Conservation (phyloP, 2,113 vertebrate genomes). For the Dromaius novaehollandiae region DNA sequence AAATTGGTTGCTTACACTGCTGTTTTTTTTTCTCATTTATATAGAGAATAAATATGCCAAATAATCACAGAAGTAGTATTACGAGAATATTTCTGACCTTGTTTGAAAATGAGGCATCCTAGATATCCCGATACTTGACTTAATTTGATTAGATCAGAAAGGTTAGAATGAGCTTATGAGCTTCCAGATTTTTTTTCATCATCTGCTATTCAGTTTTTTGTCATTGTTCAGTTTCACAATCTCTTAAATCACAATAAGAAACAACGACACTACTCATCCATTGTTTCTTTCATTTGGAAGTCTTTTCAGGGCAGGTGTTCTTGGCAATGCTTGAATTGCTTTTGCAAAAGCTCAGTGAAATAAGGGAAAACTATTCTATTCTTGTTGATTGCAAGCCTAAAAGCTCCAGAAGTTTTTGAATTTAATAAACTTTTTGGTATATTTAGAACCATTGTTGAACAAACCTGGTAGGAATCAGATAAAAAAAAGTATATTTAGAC, state of each 20-base stretch:
- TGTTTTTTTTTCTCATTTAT: not conserved
- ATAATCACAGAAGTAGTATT: too few species aligned
- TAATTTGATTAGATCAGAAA: not conserved
- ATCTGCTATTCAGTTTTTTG: not conserved
- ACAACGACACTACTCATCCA: not conserved
- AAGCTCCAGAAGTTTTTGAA: not conserved
- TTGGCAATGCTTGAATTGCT: not conserved
- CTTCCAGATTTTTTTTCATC: not conserved
- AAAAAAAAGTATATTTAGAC: not conserved
- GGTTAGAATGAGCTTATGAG: not conserved
- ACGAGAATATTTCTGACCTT: not conserved
- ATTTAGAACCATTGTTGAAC: not conserved
- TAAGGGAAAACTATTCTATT: not conserved
- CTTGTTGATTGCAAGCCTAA: not conserved
- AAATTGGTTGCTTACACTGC: not conserved
- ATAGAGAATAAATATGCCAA: not conserved
- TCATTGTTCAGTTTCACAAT: not conserved
- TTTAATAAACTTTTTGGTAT: not conserved
- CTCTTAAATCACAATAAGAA: not conserved
- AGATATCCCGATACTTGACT: not conserved
- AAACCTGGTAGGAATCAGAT: not conserved
- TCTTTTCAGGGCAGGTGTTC: not conserved
- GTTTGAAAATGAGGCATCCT: accelerated
- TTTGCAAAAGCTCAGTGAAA: not conserved
- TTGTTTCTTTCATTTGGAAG: not conserved